phyloP scores from a whole-genome alignment of 1,140 invertebrate genomes.

The Drosophila biarmipes region DNA sequence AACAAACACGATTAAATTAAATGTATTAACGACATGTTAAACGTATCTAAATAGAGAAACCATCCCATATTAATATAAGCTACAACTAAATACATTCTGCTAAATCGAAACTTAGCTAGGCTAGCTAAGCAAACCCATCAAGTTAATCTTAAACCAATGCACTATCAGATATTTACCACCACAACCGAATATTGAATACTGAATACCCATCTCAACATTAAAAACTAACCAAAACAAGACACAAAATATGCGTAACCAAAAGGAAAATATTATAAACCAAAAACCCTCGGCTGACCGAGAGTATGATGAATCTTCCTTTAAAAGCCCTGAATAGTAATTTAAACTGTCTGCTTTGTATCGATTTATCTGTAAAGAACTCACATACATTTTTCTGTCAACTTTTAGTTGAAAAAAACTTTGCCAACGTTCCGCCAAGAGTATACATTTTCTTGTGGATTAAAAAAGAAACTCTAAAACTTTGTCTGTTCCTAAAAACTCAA shows the following conservation, averaged over 20 bases:
- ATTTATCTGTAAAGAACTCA: not conserved
- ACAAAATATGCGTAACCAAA: not conserved
- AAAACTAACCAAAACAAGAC: slow-evolving; percentile 12
- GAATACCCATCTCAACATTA: slow-evolving; percentile 16
- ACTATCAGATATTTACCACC: slow-evolving; percentile 8
- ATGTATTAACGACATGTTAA: slow-evolving; percentile 40
- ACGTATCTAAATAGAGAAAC: slow-evolving; percentile 49
- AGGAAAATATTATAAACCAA: slow-evolving; percentile 1
- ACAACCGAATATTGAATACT: not conserved
- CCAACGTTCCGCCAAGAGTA: not conserved
- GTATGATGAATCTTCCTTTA: slow-evolving; percentile 1
- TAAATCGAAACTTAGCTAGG: slow-evolving; percentile 49
- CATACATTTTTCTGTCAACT: not conserved
- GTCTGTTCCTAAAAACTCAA: not conserved
- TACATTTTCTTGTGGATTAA: not conserved
- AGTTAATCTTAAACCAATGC: slow-evolving; percentile 41
- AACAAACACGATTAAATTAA: slow-evolving; percentile 23
- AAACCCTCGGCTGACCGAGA: slow-evolving; percentile 9
- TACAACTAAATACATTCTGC: slow-evolving; percentile 40
- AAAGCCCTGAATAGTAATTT: not conserved
- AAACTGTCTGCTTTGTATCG: not conserved
- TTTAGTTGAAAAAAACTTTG: not conserved
- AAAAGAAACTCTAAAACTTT: not conserved
- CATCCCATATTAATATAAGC: slow-evolving; percentile 42
- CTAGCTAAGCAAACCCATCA: slow-evolving; percentile 44